A percentile compares a stretch with the other conserved stretches of the same genome.
phyloP scores from a whole-genome alignment of 2,797 vertebrate genomes.

The Pseudocheirus occidentalis region DNA sequence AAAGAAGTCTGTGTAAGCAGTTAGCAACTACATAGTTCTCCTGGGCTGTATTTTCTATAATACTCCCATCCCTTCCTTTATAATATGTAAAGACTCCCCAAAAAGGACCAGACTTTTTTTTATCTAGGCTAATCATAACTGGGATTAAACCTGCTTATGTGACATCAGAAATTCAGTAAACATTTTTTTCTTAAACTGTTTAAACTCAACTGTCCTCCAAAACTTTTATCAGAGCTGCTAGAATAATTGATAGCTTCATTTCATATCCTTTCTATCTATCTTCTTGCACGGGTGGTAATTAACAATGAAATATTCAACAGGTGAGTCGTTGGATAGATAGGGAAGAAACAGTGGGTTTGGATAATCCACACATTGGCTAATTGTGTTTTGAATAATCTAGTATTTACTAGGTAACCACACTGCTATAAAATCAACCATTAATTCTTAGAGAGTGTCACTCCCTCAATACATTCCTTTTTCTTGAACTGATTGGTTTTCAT shows the following conservation, averaged over 20 bases:
- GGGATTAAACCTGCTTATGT: not conserved
- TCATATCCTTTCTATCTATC: not conserved
- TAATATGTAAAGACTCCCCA: not conserved
- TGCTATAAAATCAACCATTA: not conserved
- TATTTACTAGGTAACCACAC: not conserved
- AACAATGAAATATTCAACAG: not conserved
- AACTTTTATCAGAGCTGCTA: not conserved
- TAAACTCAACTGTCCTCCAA: not conserved
- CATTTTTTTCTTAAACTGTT: conserved; percentile 2
- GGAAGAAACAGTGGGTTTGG: not conserved
- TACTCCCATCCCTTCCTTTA: not conserved
- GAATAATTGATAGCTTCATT: not conserved
- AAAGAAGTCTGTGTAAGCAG: not conserved
- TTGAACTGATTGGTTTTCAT: not conserved
- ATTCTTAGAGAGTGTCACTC: not conserved
- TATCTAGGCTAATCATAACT: not conserved
- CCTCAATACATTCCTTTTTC: not conserved
- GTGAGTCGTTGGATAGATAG: not conserved
- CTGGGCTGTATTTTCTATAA: not conserved
- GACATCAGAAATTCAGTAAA: not conserved
- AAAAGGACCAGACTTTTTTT: not conserved
- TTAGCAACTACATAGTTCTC: not conserved
- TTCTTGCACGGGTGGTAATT: not conserved
- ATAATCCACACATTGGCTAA: not conserved
- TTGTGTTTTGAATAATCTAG: not conserved